phyloP scores from a whole-genome alignment of 1,140 invertebrate species.

The Conopomorpha cramerella region DNA sequence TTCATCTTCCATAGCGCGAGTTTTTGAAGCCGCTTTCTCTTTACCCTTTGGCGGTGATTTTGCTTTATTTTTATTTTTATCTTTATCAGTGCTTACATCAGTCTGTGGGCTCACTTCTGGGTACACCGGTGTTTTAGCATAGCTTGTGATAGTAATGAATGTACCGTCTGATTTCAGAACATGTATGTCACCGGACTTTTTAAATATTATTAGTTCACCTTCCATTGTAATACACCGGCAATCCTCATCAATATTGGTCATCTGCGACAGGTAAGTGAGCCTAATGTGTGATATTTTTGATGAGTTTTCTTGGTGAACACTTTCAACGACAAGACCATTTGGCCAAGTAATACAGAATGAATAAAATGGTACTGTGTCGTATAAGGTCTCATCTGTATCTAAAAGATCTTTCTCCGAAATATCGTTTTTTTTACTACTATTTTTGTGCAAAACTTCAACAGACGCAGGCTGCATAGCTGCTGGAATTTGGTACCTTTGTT shows the following conservation, averaged over 20 bases:
- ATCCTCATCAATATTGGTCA: constrained; percentile 21
- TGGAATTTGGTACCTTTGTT: constrained; percentile 20
- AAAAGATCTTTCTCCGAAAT: too few species aligned
- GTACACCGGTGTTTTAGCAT: constrained; percentile 16
- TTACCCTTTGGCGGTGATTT: constrained; percentile 22
- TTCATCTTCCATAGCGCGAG: too few species aligned
- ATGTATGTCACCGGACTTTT: constrained; percentile 25
- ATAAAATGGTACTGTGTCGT: constrained; percentile 24
- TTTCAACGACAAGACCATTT: constrained; percentile 56
- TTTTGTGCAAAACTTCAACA: too few species aligned
- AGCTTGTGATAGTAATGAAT: constrained; percentile 31
- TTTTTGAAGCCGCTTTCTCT: constrained; percentile 2
- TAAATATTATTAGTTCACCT: constrained; percentile 47
- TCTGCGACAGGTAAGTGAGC: constrained; percentile 36
- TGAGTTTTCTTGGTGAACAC: constrained; percentile 32
- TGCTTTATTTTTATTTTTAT: constrained; percentile 25
- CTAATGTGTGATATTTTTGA: constrained; percentile 50
- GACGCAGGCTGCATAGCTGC: constrained; percentile 4
- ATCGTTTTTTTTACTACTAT: too few species aligned
- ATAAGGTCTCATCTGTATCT: too few species aligned
- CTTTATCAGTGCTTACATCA: constrained; percentile 23
- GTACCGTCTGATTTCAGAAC: constrained; percentile 29
- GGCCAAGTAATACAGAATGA: constrained; percentile 53
- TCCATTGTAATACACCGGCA: constrained; percentile 42
- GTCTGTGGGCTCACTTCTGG: constrained; percentile 10